These are phyloP conservation scores for Ormyrus rosae DNA, from an alignment of 2,888 invertebrate genomes.

Conservation along the genomic window DNA sequence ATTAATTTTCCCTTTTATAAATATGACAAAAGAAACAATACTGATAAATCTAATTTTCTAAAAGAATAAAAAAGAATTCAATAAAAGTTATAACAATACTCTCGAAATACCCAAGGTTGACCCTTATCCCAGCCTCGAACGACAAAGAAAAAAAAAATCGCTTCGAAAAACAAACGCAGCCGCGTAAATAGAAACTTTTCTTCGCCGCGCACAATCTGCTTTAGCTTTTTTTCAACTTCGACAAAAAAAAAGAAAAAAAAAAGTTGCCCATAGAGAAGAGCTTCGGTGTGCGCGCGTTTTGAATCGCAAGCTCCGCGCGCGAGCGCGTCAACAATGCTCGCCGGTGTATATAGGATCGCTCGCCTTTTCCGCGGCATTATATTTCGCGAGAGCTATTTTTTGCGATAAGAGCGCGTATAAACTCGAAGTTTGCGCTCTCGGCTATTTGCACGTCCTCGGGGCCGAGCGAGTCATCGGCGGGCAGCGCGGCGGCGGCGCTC, in stretches of 20 bases:
- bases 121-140: too few relatives aligned
- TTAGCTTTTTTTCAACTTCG: too few relatives aligned
- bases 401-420: constrained; percentile 37
- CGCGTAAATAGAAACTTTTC: too few relatives aligned
- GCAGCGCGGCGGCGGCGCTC: constrained; percentile 7
- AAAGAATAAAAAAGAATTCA: too few relatives aligned
- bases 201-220: too few relatives aligned
- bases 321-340: constrained; percentile 28
- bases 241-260: constrained; percentile 1
- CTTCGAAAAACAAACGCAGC: too few relatives aligned
- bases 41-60: too few relatives aligned
- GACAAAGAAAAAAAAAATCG: too few relatives aligned
- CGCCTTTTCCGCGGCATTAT: constrained; percentile 39
- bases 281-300: constrained; percentile 5
- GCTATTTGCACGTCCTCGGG: constrained; percentile 41
- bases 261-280: background rate
- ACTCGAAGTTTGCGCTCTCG: constrained; percentile 29
- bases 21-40: too few relatives aligned
- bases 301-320: constrained; percentile 1
- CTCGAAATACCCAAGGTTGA: too few relatives aligned
- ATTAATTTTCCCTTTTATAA: too few relatives aligned
- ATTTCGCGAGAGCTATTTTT: constrained; percentile 31
- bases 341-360: background rate
- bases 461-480: background rate
- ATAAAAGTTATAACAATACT: too few relatives aligned